phyloP scores from a whole-genome alignment of 2,888 invertebrate species.

The Aspidiotus destructor region DNA sequence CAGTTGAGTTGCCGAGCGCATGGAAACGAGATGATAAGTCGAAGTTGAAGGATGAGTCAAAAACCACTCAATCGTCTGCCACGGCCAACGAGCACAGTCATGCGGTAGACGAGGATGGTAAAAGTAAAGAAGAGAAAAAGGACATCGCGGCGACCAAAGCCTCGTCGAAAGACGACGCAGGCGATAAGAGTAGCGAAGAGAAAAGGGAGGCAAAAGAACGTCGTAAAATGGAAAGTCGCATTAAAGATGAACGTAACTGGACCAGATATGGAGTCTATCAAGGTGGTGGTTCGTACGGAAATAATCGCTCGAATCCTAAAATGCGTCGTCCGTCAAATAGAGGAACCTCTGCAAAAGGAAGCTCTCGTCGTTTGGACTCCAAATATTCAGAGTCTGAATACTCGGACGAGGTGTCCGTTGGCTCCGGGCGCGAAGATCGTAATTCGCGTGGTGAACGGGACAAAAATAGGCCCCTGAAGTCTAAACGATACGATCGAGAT shows the following conservation, averaged over 20 bases:
- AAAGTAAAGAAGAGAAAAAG: conserved; percentile 11
- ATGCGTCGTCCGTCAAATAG: neutral
- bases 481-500: conserved; percentile 27
- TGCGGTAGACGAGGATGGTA: conserved; percentile 7
- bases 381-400: conserved; percentile 30
- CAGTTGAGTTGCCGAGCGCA: neutral
- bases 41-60: conserved; percentile 17
- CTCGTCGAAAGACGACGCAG: conserved; percentile 3
- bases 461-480: conserved; percentile 4
- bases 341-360: neutral
- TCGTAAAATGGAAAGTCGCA: conserved; percentile 9
- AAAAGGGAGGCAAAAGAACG: conserved; percentile 12
- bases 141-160: neutral
- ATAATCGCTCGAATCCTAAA: conserved; percentile 5
- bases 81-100: neutral
- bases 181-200: conserved; percentile 12
- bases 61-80: neutral
- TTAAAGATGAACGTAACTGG: conserved; percentile 22
- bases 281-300: conserved; percentile 13
- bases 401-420: conserved; percentile 21
- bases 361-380: conserved; percentile 16
- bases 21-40: conserved; percentile 24
- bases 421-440: conserved; percentile 24
- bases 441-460: conserved; percentile 14
- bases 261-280: conserved; percentile 19